Base-by-base conservation (phyloP, 1,140 invertebrate genomes). In the Sitophilus oryzae region DNA sequence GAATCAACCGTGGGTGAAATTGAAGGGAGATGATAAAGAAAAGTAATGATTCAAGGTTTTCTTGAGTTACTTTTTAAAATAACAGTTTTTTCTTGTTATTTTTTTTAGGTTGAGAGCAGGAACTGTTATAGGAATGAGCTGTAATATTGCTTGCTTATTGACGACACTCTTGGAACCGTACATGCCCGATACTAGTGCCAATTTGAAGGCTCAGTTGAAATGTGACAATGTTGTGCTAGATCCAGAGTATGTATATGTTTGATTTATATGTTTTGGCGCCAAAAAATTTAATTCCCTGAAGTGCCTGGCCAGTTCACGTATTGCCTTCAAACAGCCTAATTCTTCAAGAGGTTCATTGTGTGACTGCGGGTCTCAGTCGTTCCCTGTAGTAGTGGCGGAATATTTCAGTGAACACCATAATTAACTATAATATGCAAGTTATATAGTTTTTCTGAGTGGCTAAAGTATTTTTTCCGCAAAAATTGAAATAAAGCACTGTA, bases 1-100 rank as follows among this genome's bases (percentile, higher is more conserved):
- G 1, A 86, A 89, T 59, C 86, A 96, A 70, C 96, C 96, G 0
- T 99, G 96, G 96, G 88, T 90, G 3, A 77, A 94, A 56, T 77
- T 96, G 0, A 99, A 98, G 71, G 89, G 89, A 38, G 77, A 66
- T 16, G 81, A 83, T 8, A 79, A 84, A 38, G 82, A 91, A 48
- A 88, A 84, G 86, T 89, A 76, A 76, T 59, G 72, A 59, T 65
- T 88, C 91, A 73, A n/a, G 18, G 11, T 18, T 15, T 34, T 10
- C 34, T 47, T 2, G 11, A 30, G 11, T 6, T 30, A 30, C 5
- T 30, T 30, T 30, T 30, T 6, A 30, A 30, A 11, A 30, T 30
- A 16, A 25, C 2, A 46, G 20, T 15, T 8, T 22, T 63, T 52
- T 52, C 52, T 57, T 64, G 46, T 25, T 50, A 11, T 25, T 6